Conservation (phyloP, 2,888 invertebrate species). For the Hirtodrosophila alboralis region DNA sequence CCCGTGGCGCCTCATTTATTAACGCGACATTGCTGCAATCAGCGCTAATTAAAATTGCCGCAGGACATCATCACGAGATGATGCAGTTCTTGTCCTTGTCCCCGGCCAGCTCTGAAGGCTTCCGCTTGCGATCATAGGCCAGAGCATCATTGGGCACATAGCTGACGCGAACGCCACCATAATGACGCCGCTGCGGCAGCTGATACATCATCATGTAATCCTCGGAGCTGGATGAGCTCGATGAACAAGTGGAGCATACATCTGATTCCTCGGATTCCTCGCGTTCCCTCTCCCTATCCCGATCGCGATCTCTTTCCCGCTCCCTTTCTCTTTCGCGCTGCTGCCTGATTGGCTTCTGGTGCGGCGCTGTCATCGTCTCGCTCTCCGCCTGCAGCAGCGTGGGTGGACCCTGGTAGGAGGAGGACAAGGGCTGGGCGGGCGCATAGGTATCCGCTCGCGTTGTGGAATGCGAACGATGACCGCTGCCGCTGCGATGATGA, state of each 20-base stretch:
- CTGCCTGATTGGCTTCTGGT: constrained; percentile 55
- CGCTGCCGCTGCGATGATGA: constrained; percentile 78
- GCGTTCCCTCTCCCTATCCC: constrained; percentile 44
- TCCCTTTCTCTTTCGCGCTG: constrained; percentile 56
- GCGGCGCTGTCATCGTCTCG: constrained; percentile 16
- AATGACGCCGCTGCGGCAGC: constrained; percentile 91
- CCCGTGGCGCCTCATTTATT: constrained; percentile 47
- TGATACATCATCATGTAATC: constrained; percentile 95
- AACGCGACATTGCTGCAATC: constrained; percentile 44
- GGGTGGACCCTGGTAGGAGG: constrained; percentile 81
- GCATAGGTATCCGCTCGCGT: constrained; percentile 81
- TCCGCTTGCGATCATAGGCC: constrained; percentile 90
- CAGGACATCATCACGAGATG: constrained; percentile 89
- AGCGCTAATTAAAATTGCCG: constrained; percentile 65
- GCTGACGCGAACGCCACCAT: constrained; percentile 94
- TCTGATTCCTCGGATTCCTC: constrained; percentile 89
- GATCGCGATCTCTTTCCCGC: constrained; percentile 19
- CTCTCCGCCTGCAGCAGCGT: constrained; percentile 60
- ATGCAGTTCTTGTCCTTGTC: constrained; percentile 92
- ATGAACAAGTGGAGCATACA: constrained; percentile 96
- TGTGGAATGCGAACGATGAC: constrained; percentile 79
- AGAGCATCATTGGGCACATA: constrained; percentile 97
- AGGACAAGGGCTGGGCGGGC: constrained; percentile 80
- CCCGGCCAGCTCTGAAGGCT: constrained; percentile 83
- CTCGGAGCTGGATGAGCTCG: constrained; percentile 92